Conservation (phyloP, 2,797 vertebrate genomes). For the Notolepis coatsorum region DNA sequence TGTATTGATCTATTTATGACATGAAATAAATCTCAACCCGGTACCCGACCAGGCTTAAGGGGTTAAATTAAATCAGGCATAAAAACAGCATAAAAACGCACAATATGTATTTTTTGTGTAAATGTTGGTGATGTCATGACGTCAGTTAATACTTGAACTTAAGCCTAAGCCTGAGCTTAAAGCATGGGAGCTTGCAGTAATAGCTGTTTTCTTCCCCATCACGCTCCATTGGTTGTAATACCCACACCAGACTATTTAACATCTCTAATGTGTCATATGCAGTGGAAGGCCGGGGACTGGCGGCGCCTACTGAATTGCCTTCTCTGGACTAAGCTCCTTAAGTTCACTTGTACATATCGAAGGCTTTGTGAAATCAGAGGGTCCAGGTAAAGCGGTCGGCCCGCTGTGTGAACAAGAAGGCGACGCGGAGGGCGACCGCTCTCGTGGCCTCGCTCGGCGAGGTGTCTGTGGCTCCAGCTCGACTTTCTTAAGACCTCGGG, state of each 20-base stretch:
- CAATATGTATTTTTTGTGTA: too few species aligned
- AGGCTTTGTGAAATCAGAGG: slow-evolving; percentile 80
- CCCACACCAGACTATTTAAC: slow-evolving; percentile 83
- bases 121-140: too few species aligned
- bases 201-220: slow-evolving; percentile 45
- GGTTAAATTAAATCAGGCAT: too few species aligned
- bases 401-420: slow-evolving; percentile 80
- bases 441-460: slow-evolving; percentile 61
- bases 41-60: too few species aligned
- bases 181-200: slow-evolving; percentile 66
- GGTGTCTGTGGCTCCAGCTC: slow-evolving; percentile 59
- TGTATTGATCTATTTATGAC: too few species aligned
- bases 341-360: slow-evolving; percentile 80
- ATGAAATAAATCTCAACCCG: too few species aligned
- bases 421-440: slow-evolving; percentile 60
- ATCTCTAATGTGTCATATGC: slow-evolving; percentile 85
- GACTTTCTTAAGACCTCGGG: slow-evolving; percentile 68
- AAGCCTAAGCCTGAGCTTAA: slow-evolving; percentile 77
- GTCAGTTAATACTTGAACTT: slow-evolving; percentile 74
- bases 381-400: slow-evolving; percentile 78
- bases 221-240: slow-evolving; percentile 76
- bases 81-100: too few species aligned
- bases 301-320: slow-evolving; percentile 76
- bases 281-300: slow-evolving; percentile 60
- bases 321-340: slow-evolving; percentile 85